Percentiles rank a stretch among this genome's conserved stretches.
Conservation (phyloP, 2,888 invertebrate genomes). For the Linyphia triangularis region DNA sequence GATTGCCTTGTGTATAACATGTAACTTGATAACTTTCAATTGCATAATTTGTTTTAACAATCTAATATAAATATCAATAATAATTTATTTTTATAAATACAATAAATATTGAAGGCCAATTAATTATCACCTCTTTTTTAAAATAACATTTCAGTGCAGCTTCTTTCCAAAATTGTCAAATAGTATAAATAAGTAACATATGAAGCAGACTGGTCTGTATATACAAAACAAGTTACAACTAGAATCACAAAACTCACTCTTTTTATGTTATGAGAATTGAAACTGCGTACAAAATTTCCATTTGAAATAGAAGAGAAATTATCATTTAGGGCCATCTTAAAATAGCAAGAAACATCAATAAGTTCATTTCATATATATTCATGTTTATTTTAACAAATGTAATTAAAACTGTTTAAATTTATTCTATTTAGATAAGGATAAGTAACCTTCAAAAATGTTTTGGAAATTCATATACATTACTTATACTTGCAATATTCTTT, state of each 20-base stretch:
- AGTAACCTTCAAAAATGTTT: no score
- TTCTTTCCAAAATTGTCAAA: not conserved
- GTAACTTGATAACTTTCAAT: not conserved
- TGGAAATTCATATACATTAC: no score
- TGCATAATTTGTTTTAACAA: not conserved
- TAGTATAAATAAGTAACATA: constrained; percentile 23
- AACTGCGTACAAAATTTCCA: no score
- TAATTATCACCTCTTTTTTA: not conserved
- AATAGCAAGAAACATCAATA: no score
- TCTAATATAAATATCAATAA: not conserved
- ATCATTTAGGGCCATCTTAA: no score
- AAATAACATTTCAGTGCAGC: not conserved
- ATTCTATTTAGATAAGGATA: no score
- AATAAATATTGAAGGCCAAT: not conserved
- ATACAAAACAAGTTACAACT: constrained; percentile 20
- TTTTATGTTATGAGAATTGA: no score
- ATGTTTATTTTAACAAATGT: no score
- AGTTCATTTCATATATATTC: no score
- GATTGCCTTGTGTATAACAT: not conserved
- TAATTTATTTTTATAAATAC: not conserved
- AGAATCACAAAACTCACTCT: not conserved
- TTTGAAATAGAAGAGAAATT: no score
- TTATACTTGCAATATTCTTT: no score
- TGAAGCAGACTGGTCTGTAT: constrained; percentile 6
- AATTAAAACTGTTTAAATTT: no score